phyloP scores from a whole-genome alignment of 2,113 vertebrate genomes.

The Myotis davidii region DNA sequence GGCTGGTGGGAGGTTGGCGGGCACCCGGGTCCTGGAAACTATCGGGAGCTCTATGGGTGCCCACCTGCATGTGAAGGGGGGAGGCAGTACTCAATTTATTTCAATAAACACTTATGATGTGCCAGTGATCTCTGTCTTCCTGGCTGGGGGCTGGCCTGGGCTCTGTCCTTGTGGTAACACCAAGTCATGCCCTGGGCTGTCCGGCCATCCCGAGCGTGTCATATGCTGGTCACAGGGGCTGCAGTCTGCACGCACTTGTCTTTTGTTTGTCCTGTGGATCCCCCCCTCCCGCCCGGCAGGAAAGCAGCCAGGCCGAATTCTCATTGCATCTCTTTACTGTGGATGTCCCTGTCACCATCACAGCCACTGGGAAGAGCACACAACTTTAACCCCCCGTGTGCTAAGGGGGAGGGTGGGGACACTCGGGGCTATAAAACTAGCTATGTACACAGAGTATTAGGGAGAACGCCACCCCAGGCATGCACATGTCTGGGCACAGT shows the following conservation, averaged over 20 bases:
- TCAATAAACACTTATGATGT: conserved; percentile 75
- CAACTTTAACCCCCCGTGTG: conserved; percentile 55
- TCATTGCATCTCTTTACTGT: conserved; percentile 70
- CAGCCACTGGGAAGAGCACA: conserved; percentile 50
- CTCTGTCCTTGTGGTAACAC: rapidly evolving
- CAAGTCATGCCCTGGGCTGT: neutral
- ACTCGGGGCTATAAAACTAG: conserved; percentile 61
- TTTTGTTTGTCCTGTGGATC: rapidly evolving
- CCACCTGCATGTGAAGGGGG: conserved; percentile 74
- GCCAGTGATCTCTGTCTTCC: conserved; percentile 52
- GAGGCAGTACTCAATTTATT: conserved; percentile 51
- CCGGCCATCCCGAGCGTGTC: rapidly evolving
- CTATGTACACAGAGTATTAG: conserved; percentile 62
- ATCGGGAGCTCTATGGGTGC: conserved; percentile 24
- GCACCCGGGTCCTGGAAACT: neutral
- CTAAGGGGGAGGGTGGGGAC: neutral
- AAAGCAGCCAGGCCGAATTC: neutral
- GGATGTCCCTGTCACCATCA: conserved; percentile 25
- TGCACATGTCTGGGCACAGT: rapidly evolving
- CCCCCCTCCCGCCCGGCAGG: neutral
- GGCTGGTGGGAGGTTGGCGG: neutral
- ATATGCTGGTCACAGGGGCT: neutral
- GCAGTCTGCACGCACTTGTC: rapidly evolving
- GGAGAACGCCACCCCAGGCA: neutral
- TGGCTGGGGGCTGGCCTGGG: neutral